These are phyloP conservation scores for Cliona cf. orientalis DNA, from an alignment of 37 sponge, comb jelly and placozoan genomes.

Conservation along the genomic window DNA sequence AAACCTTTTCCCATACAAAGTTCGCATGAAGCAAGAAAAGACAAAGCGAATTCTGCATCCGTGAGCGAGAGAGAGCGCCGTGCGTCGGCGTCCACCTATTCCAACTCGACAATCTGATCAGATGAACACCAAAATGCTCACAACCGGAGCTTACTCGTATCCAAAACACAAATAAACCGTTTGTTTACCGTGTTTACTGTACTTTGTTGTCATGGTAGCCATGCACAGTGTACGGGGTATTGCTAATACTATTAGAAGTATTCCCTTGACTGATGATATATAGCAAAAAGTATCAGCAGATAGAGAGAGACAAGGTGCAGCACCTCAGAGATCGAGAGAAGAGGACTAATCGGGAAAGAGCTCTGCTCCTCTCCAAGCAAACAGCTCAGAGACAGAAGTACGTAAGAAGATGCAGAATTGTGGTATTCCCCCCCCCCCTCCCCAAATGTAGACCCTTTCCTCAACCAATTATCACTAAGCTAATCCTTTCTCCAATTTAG, in stretches of 20 bases:
- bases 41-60: background rate
- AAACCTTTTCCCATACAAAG: too few species aligned
- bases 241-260: background rate
- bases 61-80: too few species aligned
- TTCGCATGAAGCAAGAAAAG: too few species aligned
- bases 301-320: constrained; percentile 38
- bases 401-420: background rate
- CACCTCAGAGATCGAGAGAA: background rate
- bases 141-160: constrained; percentile 81
- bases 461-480: too few species aligned
- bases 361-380: constrained; percentile 59
- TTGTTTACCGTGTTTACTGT: too few species aligned
- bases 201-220: constrained; percentile 43
- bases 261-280: background rate
- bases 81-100: too few species aligned
- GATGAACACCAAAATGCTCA: constrained; percentile 23
- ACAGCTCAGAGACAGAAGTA: constrained; percentile 70
- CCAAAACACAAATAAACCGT: constrained; percentile 10
- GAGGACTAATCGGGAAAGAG: constrained; percentile 22
- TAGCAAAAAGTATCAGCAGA: constrained; percentile 50
- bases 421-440: background rate
- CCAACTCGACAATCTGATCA: background rate
- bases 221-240: background rate
- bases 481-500: too few species aligned
- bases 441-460: too few species aligned